Evolutionary conservation across 2,113 vertebrate genomes (phyloP), one percentile per base, ranked within the genome.

Genomic region (Mus pahari): DNA sequence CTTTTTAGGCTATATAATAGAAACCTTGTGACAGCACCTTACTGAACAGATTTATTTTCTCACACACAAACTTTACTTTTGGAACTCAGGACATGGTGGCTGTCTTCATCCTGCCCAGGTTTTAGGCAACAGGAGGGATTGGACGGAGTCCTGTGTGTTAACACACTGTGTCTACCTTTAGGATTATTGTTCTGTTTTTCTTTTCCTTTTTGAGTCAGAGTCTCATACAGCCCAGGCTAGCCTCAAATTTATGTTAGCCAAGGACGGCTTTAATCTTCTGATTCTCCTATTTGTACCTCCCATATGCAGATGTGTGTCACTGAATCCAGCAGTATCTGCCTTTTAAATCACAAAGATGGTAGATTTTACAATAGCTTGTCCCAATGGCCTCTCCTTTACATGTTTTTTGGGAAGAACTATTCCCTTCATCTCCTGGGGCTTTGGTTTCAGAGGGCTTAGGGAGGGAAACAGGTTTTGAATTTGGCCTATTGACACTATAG

Each of bases 11-110:
- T 75, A 33, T 14, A 0, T 81, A 79, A 31, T 50, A 91, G 62
- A 96, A 93, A 74, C 92, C 39, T 87, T n/a, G 73, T 42, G 73
- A 33, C 2, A 83, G 36, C 53, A 19, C 20, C 26, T 71, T 95
- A 39, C 24, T 22, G 58, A 90, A 50, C 48, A 86, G 45, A 91
- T 87, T 82, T 90, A 74, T 58, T 42, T 58, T 82, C 64, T 94
- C 60, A 92, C 19, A 17, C 33, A 42, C 60, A 9, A 71, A 33
- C n/a, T 89, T 82, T 70, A 55, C 83, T 33, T 68, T 68, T 45
- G 68, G 62, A 78, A 17, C 81, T 74, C 22, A 91, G 2, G 48
- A 24, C 11, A 10, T 39, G 11, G 22, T 89, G 87, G 6, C 8
- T 10, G 39, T 36, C 22, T 81, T 14, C 55, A 79, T 86, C 26